Conservation (phyloP, 2,888 invertebrate species). For the Lottia gigantea region DNA sequence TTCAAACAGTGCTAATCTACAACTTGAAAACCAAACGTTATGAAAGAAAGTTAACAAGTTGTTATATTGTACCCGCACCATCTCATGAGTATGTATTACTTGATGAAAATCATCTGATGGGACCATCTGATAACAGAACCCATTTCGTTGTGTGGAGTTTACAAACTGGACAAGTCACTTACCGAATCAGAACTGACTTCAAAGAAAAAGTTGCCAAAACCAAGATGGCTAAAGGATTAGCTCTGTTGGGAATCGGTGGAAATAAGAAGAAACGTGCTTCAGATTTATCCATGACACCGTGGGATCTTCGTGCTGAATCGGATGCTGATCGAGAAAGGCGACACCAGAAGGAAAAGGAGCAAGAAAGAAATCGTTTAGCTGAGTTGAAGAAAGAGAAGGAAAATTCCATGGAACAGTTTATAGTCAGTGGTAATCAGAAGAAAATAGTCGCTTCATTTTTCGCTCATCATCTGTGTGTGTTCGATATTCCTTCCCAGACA, state of each 20-base stretch:
- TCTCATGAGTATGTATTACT: constrained; percentile 62
- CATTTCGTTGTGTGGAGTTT: constrained; percentile 65
- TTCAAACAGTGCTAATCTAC: constrained; percentile 58
- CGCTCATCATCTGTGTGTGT: constrained; percentile 65
- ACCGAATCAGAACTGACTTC: constrained; percentile 57
- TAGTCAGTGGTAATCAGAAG: constrained; percentile 59
- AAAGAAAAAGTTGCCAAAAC: constrained; percentile 41
- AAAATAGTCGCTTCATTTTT: constrained; percentile 64
- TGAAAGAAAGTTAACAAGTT: constrained; percentile 52
- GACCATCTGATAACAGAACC: constrained; percentile 59
- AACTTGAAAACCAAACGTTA: constrained; percentile 59
- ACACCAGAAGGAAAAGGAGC: constrained; percentile 48
- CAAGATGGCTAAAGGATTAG: constrained; percentile 28
- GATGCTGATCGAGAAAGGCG: constrained; percentile 45
- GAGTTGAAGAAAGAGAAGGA: constrained; percentile 58
- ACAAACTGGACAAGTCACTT: constrained; percentile 52
- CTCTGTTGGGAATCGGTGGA: constrained; percentile 17
- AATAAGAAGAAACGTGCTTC: constrained; percentile 15
- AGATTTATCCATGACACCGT: constrained; percentile 52
- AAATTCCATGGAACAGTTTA: constrained; percentile 61
- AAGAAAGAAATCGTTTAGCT: constrained; percentile 47
- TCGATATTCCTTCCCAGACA: constrained; percentile 53
- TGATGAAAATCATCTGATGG: constrained; percentile 58
- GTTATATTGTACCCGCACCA: constrained; percentile 60
- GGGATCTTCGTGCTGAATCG: constrained; percentile 61